Percentiles rank a stretch among this genome's conserved stretches.
phyloP scores from a whole-genome alignment of 2,888 invertebrate species.

The Cacoxenus indagator region DNA sequence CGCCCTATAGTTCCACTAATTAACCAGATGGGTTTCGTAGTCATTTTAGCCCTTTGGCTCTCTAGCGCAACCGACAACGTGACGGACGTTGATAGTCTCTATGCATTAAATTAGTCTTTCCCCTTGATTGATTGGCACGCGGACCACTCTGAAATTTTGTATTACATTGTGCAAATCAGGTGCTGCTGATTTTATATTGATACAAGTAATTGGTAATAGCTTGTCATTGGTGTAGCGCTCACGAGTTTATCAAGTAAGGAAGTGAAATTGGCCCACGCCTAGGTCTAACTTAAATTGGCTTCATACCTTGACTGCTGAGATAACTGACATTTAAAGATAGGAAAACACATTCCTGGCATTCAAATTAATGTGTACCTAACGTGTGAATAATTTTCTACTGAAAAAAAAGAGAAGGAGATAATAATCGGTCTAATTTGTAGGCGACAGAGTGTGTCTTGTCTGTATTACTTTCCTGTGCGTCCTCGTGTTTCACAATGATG shows the following conservation, averaged over 20 bases:
- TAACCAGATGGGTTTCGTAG: not conserved
- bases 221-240: not conserved
- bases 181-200: too few relatives aligned
- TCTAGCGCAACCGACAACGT: conserved; percentile 33
- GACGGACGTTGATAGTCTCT: too few relatives aligned
- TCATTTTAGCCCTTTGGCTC: not conserved
- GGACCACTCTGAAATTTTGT: conserved; percentile 7
- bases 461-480: not conserved
- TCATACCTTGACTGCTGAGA: not conserved
- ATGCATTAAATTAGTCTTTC: conserved; percentile 57
- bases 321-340: not conserved
- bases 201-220: not conserved
- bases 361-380: not conserved
- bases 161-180: not conserved
- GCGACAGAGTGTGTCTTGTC: not conserved
- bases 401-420: not conserved
- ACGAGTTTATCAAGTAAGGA: not conserved
- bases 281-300: not conserved
- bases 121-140: conserved; percentile 56
- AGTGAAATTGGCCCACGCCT: not conserved
- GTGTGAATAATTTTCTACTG: not conserved
- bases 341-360: not conserved
- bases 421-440: not conserved
- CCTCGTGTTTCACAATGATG: not conserved
- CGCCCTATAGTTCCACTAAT: not conserved